phyloP scores from a whole-genome alignment of 2,797 vertebrate genomes.

The Echiichthys vipera region DNA sequence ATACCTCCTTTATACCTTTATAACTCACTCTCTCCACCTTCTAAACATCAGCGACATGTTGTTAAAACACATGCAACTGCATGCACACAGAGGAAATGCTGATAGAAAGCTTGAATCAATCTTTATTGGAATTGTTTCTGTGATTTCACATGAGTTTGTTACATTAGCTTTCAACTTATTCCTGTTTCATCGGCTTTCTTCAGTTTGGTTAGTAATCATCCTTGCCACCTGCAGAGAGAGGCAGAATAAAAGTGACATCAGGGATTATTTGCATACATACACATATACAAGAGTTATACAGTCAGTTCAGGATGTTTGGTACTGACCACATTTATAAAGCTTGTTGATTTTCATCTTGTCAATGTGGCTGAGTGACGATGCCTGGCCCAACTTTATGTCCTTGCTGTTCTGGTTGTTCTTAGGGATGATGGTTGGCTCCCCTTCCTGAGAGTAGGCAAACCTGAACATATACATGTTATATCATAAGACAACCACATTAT shows the following conservation, averaged over 20 bases:
- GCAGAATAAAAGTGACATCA: conserved; percentile 23
- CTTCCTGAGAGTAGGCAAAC: conserved; percentile 84
- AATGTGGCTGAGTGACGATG: conserved; percentile 75
- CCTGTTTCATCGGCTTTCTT: conserved; percentile 15
- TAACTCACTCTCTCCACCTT: neutral
- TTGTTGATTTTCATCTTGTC: conserved; percentile 86
- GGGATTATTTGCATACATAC: neutral
- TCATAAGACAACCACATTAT: neutral
- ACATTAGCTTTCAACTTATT: conserved; percentile 24
- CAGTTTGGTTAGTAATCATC: conserved; percentile 58
- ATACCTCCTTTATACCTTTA: too few relatives aligned
- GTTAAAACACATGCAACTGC: conserved; percentile 19
- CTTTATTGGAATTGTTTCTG: conserved; percentile 64
- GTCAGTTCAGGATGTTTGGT: conserved; percentile 13
- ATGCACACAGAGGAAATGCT: conserved; percentile 48
- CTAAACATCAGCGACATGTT: neutral
- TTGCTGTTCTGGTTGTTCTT: conserved; percentile 66
- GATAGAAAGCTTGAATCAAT: conserved; percentile 59
- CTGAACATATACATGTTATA: conserved; percentile 57
- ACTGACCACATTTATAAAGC: conserved; percentile 84
- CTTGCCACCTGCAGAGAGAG: conserved; percentile 51
- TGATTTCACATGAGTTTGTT: conserved; percentile 34
- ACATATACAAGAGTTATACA: too few relatives aligned
- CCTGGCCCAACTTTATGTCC: conserved; percentile 78
- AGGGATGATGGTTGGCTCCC: conserved; percentile 81